Conservation (phyloP, 2,797 vertebrate species). For the Eleutherodactylus coqui region DNA sequence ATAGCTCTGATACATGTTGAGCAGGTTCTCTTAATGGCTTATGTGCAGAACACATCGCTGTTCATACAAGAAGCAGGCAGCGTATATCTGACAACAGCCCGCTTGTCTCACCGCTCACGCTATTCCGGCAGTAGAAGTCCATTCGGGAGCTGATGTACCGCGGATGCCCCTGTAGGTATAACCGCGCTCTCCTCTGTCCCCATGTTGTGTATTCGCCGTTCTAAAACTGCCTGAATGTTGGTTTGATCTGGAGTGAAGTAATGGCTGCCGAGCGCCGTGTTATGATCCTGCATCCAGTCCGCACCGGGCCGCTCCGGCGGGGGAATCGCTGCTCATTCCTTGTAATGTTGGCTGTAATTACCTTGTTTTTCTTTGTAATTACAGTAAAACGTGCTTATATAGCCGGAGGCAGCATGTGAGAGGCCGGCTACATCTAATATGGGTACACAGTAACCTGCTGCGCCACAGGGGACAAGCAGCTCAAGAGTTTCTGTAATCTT, state of each 20-base stretch:
- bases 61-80: no score
- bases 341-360: constrained; percentile 44
- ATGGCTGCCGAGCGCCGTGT: background rate
- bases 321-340: background rate
- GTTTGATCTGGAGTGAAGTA: constrained; percentile 5
- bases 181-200: no score
- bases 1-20: no score
- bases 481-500: background rate
- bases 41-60: no score
- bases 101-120: no score
- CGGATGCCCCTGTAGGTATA: no score
- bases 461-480: no score
- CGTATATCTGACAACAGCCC: no score
- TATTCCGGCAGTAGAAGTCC: no score
- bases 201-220: background rate
- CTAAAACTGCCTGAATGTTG: background rate
- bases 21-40: no score
- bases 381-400: background rate
- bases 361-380: constrained; percentile 50
- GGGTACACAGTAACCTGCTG: background rate
- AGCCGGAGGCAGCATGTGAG: background rate
- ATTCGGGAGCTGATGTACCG: no score
- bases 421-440: background rate
- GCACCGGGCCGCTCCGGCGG: constrained; percentile 19
- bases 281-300: background rate